phyloP scores from a whole-genome alignment of 2,113 vertebrate species.

The Poeciliopsis turrubarensis region DNA sequence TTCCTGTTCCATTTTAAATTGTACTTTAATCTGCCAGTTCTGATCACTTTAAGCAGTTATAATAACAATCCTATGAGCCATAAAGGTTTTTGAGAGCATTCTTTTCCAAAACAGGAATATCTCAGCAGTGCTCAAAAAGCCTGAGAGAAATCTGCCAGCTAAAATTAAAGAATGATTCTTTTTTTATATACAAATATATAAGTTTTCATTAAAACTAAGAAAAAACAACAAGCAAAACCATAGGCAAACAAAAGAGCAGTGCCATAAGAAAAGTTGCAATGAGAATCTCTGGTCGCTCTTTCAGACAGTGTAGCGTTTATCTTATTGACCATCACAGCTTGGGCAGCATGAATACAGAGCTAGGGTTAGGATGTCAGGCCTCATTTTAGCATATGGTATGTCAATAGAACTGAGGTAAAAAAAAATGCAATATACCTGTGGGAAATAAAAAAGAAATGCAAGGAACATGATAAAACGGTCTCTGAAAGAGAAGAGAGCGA shows the following conservation, averaged over 20 bases:
- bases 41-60: constrained; percentile 54
- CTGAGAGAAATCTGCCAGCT: constrained; percentile 56
- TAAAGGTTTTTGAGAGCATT: constrained; percentile 61
- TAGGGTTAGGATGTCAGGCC: constrained; percentile 48
- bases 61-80: constrained; percentile 64
- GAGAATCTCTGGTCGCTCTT: constrained; percentile 46
- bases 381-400: not conserved
- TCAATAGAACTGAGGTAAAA: too few species aligned
- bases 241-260: constrained; percentile 33
- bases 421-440: constrained; percentile 8
- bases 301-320: constrained; percentile 44
- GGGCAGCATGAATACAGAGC: constrained; percentile 39
- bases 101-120: constrained; percentile 70
- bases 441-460: not conserved
- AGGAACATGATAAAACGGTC: constrained; percentile 5
- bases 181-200: constrained; percentile 13
- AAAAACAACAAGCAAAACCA: constrained; percentile 41
- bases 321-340: constrained; percentile 6
- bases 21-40: constrained; percentile 50
- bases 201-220: constrained; percentile 1
- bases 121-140: constrained; percentile 57
- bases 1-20: constrained; percentile 53
- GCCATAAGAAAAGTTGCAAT: constrained; percentile 4
- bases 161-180: constrained; percentile 66
- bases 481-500: constrained; percentile 4